Percentiles rank a stretch among this genome's conserved stretches.
Evolutionary conservation across 35 echinoderm and acorn worm species (phyloP).

Genomic region (Eucidaris tribuloides): DNA sequence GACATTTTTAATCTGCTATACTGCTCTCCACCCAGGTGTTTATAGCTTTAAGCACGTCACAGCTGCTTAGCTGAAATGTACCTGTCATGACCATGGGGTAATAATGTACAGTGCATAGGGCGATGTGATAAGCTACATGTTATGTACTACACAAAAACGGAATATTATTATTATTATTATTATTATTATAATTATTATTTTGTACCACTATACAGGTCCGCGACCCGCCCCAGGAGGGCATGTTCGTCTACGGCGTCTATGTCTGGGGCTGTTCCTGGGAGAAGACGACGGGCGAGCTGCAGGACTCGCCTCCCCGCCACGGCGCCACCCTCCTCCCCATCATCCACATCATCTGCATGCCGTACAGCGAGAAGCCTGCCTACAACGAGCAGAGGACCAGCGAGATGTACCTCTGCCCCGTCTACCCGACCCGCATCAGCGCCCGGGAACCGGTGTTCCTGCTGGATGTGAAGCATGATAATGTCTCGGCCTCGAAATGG

Average conservation of each 20-base stretch:
- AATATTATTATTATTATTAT: too few relatives aligned
- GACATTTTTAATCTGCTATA: too few relatives aligned
- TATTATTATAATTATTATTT: too few relatives aligned
- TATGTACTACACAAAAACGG: too few relatives aligned
- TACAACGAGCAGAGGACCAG: slow-evolving; percentile 38
- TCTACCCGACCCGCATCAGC: slow-evolving; percentile 77
- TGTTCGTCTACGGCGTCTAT: slow-evolving; percentile 99
- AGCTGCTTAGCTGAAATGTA: too few relatives aligned
- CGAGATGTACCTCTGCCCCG: slow-evolving; percentile 83
- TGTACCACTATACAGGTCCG: slow-evolving; percentile 54
- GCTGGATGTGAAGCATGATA: slow-evolving; percentile 90
- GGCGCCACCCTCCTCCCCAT: slow-evolving; percentile 96
- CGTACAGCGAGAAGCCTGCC: slow-evolving; percentile 51
- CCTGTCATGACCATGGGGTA: too few relatives aligned
- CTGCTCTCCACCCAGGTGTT: too few relatives aligned
- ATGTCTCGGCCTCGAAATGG: slow-evolving; percentile 77
- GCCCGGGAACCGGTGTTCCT: slow-evolving; percentile 79
- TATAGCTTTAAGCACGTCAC: too few relatives aligned
- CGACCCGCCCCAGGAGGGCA: slow-evolving; percentile 95
- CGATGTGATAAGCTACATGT: too few relatives aligned
- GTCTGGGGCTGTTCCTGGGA: slow-evolving; percentile 99
- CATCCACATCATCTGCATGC: slow-evolving; percentile 81
- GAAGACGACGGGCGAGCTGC: slow-evolving; percentile 95
- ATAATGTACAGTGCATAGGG: too few relatives aligned
- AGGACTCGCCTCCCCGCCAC: slow-evolving; percentile 80